Conservation (phyloP, 2,888 invertebrate genomes). For the Chloromyia formosa region DNA sequence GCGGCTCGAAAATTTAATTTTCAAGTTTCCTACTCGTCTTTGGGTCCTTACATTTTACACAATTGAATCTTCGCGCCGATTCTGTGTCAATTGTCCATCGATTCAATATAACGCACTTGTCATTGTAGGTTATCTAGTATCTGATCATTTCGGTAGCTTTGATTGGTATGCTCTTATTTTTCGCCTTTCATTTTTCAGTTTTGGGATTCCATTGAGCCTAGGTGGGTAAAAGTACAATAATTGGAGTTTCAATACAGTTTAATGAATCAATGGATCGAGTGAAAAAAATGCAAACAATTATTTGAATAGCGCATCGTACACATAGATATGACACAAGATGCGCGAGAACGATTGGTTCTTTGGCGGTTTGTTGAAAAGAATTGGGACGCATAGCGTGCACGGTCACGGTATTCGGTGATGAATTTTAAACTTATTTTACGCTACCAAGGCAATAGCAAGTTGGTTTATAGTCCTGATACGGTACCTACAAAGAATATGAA, state of each 20-base stretch:
- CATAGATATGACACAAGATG: conserved; percentile 12
- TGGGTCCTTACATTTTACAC: conserved; percentile 1
- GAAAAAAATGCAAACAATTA: conserved; percentile 40
- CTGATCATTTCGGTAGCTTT: conserved; percentile 41
- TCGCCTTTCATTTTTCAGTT: conserved; percentile 23
- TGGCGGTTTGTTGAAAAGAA: conserved; percentile 29
- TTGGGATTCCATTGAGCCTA: conserved; percentile 15
- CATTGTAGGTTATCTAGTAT: conserved; percentile 20
- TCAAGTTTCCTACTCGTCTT: conserved; percentile 42
- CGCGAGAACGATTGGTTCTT: neutral
- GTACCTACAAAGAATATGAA: too few species aligned
- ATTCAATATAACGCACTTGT: conserved; percentile 42
- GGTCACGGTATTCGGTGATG: too few species aligned
- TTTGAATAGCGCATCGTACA: conserved; percentile 30
- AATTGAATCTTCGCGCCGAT: conserved; percentile 21
- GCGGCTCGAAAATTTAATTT: conserved; percentile 18
- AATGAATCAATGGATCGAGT: conserved; percentile 41
- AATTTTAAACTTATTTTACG: too few species aligned
- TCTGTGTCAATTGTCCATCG: conserved; percentile 38
- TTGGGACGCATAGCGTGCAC: conserved; percentile 16
- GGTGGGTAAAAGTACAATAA: conserved; percentile 32
- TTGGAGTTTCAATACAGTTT: conserved; percentile 40
- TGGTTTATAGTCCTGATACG: too few species aligned
- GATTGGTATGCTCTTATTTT: conserved; percentile 34
- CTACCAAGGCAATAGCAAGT: too few species aligned